Percentiles rank a stretch among this genome's conserved stretches.
Evolutionary conservation across 1,140 invertebrate genomes (phyloP).

Genomic region (Elymnias hypermnestra): DNA sequence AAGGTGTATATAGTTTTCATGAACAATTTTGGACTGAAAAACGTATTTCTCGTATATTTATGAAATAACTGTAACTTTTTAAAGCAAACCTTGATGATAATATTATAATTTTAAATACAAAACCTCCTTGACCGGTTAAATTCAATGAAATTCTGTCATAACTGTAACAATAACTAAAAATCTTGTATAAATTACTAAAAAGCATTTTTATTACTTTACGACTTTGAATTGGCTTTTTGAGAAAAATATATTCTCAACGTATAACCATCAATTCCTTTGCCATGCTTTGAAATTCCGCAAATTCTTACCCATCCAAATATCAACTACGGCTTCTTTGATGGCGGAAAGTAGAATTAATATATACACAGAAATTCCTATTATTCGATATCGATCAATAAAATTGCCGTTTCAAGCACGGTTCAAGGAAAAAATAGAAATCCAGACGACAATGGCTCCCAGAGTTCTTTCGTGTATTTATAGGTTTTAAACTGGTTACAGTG

Average conservation of each 20-base stretch:
- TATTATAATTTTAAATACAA: too few species aligned
- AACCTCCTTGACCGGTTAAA: too few species aligned
- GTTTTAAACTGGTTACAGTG: constrained; percentile 16
- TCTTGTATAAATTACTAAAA: too few species aligned
- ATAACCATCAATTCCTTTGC: constrained; percentile 1
- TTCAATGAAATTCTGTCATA: too few species aligned
- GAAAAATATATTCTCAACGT: background rate
- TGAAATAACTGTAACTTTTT: too few species aligned
- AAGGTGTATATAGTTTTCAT: too few species aligned
- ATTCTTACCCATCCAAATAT: constrained; percentile 4
- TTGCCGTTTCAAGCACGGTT: constrained; percentile 25
- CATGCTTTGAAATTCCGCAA: constrained; percentile 2
- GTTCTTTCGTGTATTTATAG: constrained; percentile 16
- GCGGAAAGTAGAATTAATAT: constrained; percentile 33
- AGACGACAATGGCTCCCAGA: constrained; percentile 18
- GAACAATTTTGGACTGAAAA: too few species aligned
- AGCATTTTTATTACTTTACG: background rate
- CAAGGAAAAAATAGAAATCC: constrained; percentile 18
- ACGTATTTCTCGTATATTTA: too few species aligned
- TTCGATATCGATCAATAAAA: constrained; percentile 38
- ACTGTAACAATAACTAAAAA: too few species aligned
- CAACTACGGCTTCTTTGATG: constrained; percentile 30
- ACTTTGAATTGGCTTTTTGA: too few species aligned
- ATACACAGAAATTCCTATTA: constrained; percentile 51
- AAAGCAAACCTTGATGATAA: too few species aligned